These are phyloP conservation scores for Arizona elegans DNA, from an alignment of 2,113 vertebrate genomes.

Conservation along the genomic window DNA sequence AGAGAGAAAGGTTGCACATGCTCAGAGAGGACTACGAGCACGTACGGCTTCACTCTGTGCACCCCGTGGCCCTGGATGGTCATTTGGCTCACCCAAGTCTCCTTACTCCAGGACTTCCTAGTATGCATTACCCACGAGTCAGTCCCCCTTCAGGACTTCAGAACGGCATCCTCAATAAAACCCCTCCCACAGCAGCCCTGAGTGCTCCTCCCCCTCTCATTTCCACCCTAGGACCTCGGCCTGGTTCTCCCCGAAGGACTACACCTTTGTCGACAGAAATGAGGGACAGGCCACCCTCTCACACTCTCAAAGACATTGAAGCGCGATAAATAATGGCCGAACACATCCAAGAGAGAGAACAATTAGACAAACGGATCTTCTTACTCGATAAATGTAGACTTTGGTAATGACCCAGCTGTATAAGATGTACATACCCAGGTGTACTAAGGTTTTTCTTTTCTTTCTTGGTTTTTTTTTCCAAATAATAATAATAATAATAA, in stretches of 20 bases:
- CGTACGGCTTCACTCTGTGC: constrained; percentile 84
- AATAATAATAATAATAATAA: not conserved
- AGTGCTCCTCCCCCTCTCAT: constrained; percentile 95
- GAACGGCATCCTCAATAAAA: constrained; percentile 92
- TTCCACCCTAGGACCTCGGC: constrained; percentile 85
- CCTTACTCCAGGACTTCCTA: constrained; percentile 86
- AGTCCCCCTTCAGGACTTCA: constrained; percentile 86
- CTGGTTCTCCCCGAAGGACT: constrained; percentile 92
- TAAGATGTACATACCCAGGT: constrained; percentile 72
- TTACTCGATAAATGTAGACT: constrained; percentile 54
- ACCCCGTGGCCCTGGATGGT: constrained; percentile 85
- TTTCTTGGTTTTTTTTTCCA: constrained; percentile 54
- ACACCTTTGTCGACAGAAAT: constrained; percentile 89
- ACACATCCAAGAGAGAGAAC: constrained; percentile 22
- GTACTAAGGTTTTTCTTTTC: constrained; percentile 61
- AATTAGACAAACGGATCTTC: constrained; percentile 31
- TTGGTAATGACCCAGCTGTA: constrained; percentile 62
- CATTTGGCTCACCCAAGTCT: constrained; percentile 86
- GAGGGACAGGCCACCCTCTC: constrained; percentile 87
- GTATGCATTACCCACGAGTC: constrained; percentile 93
- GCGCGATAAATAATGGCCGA: constrained; percentile 78
- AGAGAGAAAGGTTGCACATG: constrained; percentile 87
- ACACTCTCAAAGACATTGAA: constrained; percentile 95
- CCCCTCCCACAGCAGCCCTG: constrained; percentile 88
- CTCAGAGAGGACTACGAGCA: constrained; percentile 94